Base-by-base conservation (phyloP, 2,888 invertebrate genomes). In the Conops quadrifasciatus region DNA sequence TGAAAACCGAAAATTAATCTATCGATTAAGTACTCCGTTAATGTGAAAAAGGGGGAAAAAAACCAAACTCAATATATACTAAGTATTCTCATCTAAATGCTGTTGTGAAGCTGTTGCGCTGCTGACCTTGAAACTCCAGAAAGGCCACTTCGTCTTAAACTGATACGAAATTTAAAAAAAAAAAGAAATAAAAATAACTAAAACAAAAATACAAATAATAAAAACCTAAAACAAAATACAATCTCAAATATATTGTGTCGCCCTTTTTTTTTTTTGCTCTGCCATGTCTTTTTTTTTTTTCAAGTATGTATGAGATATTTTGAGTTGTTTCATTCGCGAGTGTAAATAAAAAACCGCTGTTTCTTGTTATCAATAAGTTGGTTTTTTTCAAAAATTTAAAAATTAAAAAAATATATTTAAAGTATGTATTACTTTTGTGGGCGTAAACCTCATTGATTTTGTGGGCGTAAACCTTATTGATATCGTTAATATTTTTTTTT, bases 101-200 rank as follows among this genome's bases (percentile, higher is more conserved):
- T 4, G 4, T 36, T 9, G 36, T 36, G 9, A 36, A 36, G 36
- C 36, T 36, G 9, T 36, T 36, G 9, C 36, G 4, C 9, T 9
- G 4, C 9, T 62, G 49, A 49, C 64, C 49, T 64, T 62, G 45
- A 45, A 36, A 62, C 9, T 36, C 9, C 5, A 36, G 36, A 36
- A 36, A 36, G 36, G 36, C 36, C 36, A 36, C 36, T 56, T 43
- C 49, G 19, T 24, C 9, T n/a, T 24, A 45, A 45, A 13, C 30
- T 30, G 51, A 30, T 28, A n/a, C n/a, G n/a, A n/a, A n/a, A 9
- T 36, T 36, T 36, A 4, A 36, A 36, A 36, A 36, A 36, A 36
- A 36, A 36, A 36, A 36, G 9, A 36, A 36, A 36, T 7, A 36
- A 36, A 36, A 36, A 36, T 7, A 36, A 36, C 4, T 4, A 36